Base-by-base conservation (phyloP, 2,888 invertebrate species). In the Orthosia incerta region DNA sequence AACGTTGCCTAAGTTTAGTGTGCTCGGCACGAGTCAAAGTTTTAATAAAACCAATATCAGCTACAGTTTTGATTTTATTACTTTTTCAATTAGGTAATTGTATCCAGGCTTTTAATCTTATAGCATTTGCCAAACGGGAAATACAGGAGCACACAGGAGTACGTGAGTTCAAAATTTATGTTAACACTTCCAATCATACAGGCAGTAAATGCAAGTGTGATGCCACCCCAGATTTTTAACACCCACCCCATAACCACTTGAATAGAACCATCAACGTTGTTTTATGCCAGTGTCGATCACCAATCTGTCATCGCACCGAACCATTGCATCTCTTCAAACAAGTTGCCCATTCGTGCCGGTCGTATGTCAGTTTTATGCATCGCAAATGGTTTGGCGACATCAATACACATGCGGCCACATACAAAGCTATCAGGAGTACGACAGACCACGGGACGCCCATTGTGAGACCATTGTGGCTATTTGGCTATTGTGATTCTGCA, bases 401-500 rank as follows among this genome's bases (percentile, higher is more conserved):
- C 79, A 74, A 84, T 85, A 88, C 84, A 73, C 79, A 75, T 76
- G 82, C 81, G 83, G 80, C 81, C 74, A 69, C 82, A 84, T 76
- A 89, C 89, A 89, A 89, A 88, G 87, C 87, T 88, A 90, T 90
- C 89, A 83, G 80, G 72, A 79, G 82, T 45, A 53, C 75, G 62
- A 81, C 83, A 86, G 85, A 83, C 88, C 72, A 82, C 82, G 74
- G 79, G 83, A 83, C 85, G 82, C 78, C 85, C 62, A 85, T 89
- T 90, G 87, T 86, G 66, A 72, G 65, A 64, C 80, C 65, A 83
- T 85, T 86, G 85, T 86, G 67, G 81, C 74, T 83, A 79, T 87
- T 83, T 74, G 77, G 71, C 76, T 63, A 85, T 86, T 85, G 83
- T 84, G 67, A 75, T 69, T 82, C 74, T 64, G 72, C 71, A 74